A percentile compares a stretch with the other conserved stretches of the same genome.
phyloP scores from a whole-genome alignment of 2,888 invertebrate species.

The Tetragnatha montana region DNA sequence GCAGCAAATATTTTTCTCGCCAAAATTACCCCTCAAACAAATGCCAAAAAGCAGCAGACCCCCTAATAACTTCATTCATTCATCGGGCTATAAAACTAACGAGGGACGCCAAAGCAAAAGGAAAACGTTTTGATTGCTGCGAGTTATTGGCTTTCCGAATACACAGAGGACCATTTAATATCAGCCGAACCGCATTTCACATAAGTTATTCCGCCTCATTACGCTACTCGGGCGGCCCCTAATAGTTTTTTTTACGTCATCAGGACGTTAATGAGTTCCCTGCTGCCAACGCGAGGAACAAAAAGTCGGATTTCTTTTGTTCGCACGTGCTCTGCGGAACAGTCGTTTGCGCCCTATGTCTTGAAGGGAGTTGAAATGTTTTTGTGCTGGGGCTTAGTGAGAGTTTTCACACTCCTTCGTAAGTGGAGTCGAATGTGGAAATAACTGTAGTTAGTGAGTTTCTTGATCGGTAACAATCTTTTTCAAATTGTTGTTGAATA shows the following conservation, averaged over 20 bases:
- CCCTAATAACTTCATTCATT: slow-evolving; percentile 11
- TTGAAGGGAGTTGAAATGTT: too few species aligned
- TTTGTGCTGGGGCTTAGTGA: too few species aligned
- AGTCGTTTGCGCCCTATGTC: too few species aligned
- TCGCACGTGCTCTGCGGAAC: background rate
- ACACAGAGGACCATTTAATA: slow-evolving; percentile 15
- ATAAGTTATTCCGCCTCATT: slow-evolving; percentile 12
- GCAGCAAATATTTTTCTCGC: too few species aligned
- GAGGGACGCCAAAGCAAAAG: background rate
- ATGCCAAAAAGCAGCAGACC: background rate
- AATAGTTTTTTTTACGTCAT: slow-evolving; percentile 19
- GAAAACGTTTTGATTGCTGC: slow-evolving; percentile 7
- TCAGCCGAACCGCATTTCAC: background rate
- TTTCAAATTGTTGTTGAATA: too few species aligned
- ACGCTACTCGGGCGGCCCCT: background rate
- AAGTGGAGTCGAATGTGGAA: too few species aligned
- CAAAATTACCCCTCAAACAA: background rate
- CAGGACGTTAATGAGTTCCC: slow-evolving; percentile 23
- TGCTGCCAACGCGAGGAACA: background rate
- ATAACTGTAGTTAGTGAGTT: too few species aligned
- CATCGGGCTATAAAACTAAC: background rate
- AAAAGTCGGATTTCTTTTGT: background rate
- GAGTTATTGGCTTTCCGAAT: slow-evolving; percentile 20
- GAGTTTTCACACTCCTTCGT: too few species aligned
- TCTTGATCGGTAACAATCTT: too few species aligned